phyloP scores from a whole-genome alignment of 2,797 vertebrate genomes.

The Loris lydekkerianus region DNA sequence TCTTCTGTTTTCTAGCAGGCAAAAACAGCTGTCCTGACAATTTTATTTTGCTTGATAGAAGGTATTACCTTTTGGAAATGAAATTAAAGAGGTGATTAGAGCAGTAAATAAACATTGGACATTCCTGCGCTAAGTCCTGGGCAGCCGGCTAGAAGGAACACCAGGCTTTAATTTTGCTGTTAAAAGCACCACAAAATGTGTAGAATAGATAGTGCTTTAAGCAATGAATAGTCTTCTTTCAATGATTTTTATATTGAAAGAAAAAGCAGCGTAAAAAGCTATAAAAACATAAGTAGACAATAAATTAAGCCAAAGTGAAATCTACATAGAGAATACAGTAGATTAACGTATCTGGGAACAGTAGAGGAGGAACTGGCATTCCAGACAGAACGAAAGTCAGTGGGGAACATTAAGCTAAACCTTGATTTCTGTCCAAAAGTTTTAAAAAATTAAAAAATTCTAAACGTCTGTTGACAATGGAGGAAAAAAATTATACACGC shows the following conservation, averaged over 20 bases:
- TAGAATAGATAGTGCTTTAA: conserved; percentile 11
- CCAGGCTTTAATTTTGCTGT: not conserved
- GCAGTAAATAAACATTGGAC: not conserved
- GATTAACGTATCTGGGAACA: not conserved
- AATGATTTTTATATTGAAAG: conserved; percentile 28
- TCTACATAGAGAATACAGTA: not conserved
- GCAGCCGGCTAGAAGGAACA: not conserved
- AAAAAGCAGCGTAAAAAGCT: not conserved
- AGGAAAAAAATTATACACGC: not conserved
- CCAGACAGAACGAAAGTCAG: not conserved
- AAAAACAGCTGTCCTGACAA: not conserved
- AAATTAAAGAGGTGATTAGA: not conserved
- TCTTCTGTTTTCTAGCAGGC: not conserved
- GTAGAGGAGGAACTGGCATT: not conserved
- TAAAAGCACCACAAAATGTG: not conserved
- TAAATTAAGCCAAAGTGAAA: not conserved
- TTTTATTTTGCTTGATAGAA: conserved; percentile 2
- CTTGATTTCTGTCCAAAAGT: not conserved
- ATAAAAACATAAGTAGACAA: not conserved
- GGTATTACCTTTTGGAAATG: not conserved
- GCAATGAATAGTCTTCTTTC: conserved; percentile 19
- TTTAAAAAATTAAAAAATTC: not conserved
- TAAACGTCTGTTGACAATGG: not conserved
- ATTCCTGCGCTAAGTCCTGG: not conserved
- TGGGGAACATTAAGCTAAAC: not conserved